Base-by-base conservation (phyloP, 1,140 invertebrate species). In the Colletes latitarsis region DNA sequence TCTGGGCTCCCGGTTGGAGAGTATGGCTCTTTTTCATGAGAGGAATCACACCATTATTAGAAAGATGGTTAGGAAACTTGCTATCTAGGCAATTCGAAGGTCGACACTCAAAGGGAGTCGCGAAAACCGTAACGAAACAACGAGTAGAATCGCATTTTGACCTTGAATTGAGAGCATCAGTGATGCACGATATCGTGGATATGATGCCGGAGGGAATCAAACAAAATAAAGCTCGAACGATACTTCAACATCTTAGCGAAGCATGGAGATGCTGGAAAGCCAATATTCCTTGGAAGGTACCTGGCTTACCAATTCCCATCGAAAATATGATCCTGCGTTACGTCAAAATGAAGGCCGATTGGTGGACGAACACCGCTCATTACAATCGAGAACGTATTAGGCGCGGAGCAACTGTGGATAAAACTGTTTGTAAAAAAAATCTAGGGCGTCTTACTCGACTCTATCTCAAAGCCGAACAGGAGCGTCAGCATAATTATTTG, bases 201-300 rank as follows among this genome's bases (percentile, higher is more conserved):
- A 99, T 99, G 99, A 99, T 99, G 99, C 99, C 99, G 0, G 99
- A 99, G 94, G 99, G 99, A 82, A 99, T 99, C 88, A 99, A 99
- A 90, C 99, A 99, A 91, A 99, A 99, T 93, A 99, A 99, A 93
- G 99, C 99, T 0, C 95, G 99, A 83, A 99, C 99, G 0, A 99
- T 99, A 88, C 94, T 99, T 83, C 99, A 99, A 91, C 99, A 99
- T 95, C 94, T 99, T 52, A 99, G 98, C 77, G 99, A 99, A 94
- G 99, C 99, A 0, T 99, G 99, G 99, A 94, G 99, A 77, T 99
- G 98, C 92, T 99, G 99, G 99, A 99, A 99, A 91, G 99, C 99
- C 0, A 99, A 99, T 93, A 99, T 99, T 90, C 99, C 99, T 0
- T 99, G 99, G 99, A 99, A 99, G 95, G 83, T 99, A 3, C 99